Base-by-base conservation (phyloP, 2,113 vertebrate species). In the Salvelinus namaycush region DNA sequence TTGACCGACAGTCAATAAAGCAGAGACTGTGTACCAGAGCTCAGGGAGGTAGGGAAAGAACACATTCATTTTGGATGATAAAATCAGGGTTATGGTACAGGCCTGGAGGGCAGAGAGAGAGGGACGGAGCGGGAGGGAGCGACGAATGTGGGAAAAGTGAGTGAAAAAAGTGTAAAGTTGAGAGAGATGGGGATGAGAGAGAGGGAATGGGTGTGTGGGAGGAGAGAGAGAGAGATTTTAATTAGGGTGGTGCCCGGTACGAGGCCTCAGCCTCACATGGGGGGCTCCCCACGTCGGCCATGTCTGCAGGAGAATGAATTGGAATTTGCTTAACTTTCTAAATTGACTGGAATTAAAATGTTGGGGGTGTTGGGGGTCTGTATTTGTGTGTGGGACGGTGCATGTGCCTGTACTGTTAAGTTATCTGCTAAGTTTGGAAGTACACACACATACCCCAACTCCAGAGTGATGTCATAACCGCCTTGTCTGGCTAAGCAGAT, bases 401-500 rank as follows among this genome's bases (percentile, higher is more conserved):
- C 16, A 44, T 51, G 24, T 66, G 49, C 20, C 12, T 29, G 26
- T 16, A 16, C 4, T n/a, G 14, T 60, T 20, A 60, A 60, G 20
- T 8, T 18, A 60, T 16, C 57, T 68, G 68, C 80, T 34, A 7
- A 29, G 18, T 44, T 44, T 44, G 39, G 51, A 16, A 54, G 51
- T 18, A 1, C 51, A 68, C 76, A 39, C 72, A 60, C 62, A 74
- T 60, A 29, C 57, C 48, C 71, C 54, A 18, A 48, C 48, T 26
- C 79, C 76, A 71, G 82, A 80, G 72, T 60, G 77, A 76, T 87
- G 85, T 90, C 78, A 85, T 90, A 90, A 93, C 87, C 84, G 79
- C 91, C 86, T 90, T 86, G 71, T 88, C 83, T 67, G 83, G 87
- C 87, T 89, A 88, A 91, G 84, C 88, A 88, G 86, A 80, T 86